Base-by-base conservation (phyloP, 2,888 invertebrate genomes). In the Oscheius sp. region DNA sequence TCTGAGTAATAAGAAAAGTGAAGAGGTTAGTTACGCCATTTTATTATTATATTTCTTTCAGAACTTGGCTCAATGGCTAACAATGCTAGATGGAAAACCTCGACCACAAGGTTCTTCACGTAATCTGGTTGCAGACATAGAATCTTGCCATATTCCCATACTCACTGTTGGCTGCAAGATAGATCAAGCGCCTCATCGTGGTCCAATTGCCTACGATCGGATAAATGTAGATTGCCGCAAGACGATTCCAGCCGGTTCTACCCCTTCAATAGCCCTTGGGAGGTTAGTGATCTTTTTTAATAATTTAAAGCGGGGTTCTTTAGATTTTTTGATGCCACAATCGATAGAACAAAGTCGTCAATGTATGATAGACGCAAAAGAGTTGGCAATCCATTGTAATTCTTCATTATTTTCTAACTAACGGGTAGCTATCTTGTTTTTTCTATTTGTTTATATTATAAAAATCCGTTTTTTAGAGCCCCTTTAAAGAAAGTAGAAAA, bases 1-100 rank as follows among this genome's bases (percentile, higher is more conserved):
- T 89, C 89, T 97, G 84, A 94, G 94, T 4, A 98, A 98, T 88
- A 90, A 94, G 76, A 96, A 96, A 88, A 96, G 96, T 65, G 94
- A 96, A 87, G 91, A 76, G 70, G 74, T 74, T 6, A 17, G 42
- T n/a, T 12, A 1, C 23, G 2, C 6, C 8, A 15, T 45, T 1
- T 23, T 8, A 17, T 20, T 34, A 10, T 57, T 33, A 10, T 37
- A 31, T 45, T 23, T 46, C 17, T 46, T 65, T 65, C 42, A 82
- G 73, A 84, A 84, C 63, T 73, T 84, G 10, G 64, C 71, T 25
- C 74, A 74, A 20, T 83, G 83, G 83, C 69, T 79, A 6, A 72
- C 79, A 12, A 64, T 77, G 71, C 66, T 79, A 23, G 77, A 77
- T 53, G 74, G 74, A 2, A 77, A 79, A 33, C 65, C 69, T 2